Evolutionary conservation across 2,888 invertebrate genomes (phyloP), one percentile per base, ranked within the genome.

Genomic region (Phyllotreta cruciferae): DNA sequence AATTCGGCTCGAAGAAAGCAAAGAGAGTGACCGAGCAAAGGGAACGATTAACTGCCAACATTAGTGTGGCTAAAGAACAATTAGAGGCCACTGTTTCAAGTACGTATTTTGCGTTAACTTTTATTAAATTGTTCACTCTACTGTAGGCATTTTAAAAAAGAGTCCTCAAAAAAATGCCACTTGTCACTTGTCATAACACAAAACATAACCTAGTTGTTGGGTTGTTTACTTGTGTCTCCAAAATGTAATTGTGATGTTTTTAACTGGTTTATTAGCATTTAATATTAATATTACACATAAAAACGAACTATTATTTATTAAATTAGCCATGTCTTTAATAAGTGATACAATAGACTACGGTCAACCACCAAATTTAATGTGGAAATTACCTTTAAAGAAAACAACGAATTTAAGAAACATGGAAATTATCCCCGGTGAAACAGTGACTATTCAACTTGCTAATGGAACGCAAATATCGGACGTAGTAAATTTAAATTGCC

Each of bases 1-100:
- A 87, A 67, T 89, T 89, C 73, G 89, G 88, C 1, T 88, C 88
- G 0, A 89, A 89, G 67, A 85, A 83, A 72, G 81, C 82, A 0
- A 88, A 86, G 73, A 78, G 87, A 68, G 78, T 78, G 52, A 84
- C 86, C 63, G 88, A 88, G 69, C 87, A 87, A n/a, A 77, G 75
- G 0, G 87, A 88, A 73, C 84, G 83, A 73, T 74, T 88, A 54
- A 85, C 86, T 74, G 78, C 87, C 0, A 85, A 88, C 65, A 81
- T 86, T 0, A 82, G 85, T 10, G 83, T 84, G 0, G 85, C 87
- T 0, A 84, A 84, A 0, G 84, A 86, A 37, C 85, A 87, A 63
- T 81, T 88, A 75, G 83, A 86, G 67, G 80, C 84, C 66, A 83
- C 85, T 0, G 85, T 85, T 0, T 79, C 81, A 42, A 78, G 84